phyloP scores from a whole-genome alignment of 2,888 invertebrate species.

The Rhogogaster chlorosoma region DNA sequence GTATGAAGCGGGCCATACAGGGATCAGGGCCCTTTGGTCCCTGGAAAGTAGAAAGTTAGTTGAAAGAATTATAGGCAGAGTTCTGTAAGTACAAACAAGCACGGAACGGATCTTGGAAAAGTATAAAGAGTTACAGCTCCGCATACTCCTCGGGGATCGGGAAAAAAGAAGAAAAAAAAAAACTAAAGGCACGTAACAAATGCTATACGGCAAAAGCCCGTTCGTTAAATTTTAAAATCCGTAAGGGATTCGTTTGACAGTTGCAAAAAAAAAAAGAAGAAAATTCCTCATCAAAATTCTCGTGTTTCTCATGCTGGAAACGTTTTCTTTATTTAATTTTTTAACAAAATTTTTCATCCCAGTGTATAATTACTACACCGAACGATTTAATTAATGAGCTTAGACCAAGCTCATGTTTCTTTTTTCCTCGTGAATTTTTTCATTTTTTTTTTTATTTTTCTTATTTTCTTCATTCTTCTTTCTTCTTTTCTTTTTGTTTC shows the following conservation, averaged over 20 bases:
- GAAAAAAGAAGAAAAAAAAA: not conserved
- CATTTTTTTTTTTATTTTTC: not conserved
- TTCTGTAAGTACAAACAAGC: constrained; percentile 16
- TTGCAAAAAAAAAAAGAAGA: not conserved
- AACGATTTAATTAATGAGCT: not conserved
- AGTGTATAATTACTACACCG: not conserved
- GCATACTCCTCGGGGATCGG: not conserved
- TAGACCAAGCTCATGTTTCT: not conserved
- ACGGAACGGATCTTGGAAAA: constrained; percentile 16
- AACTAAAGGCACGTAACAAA: not conserved
- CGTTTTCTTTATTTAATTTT: not conserved
- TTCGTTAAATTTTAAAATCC: constrained; percentile 7
- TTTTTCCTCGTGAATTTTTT: not conserved
- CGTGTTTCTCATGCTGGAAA: not conserved
- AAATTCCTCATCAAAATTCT: not conserved
- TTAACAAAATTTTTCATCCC: not conserved
- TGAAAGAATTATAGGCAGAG: constrained; percentile 42
- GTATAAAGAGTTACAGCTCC: not conserved
- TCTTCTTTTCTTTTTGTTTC: accelerated
- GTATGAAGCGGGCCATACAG: not conserved
- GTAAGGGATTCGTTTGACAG: not conserved
- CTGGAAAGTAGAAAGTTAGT: constrained; percentile 36
- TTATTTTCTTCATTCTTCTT: not conserved
- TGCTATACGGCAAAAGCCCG: not conserved
- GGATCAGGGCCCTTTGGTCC: not conserved